Evolutionary conservation across 2,797 vertebrate species (phyloP).

Genomic region (Zalophus californianus): DNA sequence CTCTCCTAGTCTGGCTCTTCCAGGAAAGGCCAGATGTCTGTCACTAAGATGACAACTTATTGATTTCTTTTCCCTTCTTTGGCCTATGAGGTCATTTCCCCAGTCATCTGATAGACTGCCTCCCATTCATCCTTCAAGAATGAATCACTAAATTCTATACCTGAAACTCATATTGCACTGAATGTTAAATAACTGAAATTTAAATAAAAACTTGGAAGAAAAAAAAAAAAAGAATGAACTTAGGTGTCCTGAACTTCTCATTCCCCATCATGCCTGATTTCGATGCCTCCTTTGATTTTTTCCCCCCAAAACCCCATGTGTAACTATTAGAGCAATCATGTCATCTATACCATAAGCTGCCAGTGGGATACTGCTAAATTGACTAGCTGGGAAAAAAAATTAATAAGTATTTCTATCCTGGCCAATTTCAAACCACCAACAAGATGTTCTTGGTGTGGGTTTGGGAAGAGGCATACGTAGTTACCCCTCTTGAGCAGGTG

Average conservation of each 20-base stretch:
- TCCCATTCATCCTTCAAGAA: not conserved
- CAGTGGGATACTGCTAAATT: not conserved
- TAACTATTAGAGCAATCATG: not conserved
- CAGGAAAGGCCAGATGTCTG: not conserved
- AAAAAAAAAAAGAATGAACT: not conserved
- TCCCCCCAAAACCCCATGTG: not conserved
- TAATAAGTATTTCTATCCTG: not conserved
- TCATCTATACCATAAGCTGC: not conserved
- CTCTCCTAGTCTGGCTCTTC: not conserved
- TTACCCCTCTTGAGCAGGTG: not conserved
- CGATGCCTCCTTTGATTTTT: not conserved
- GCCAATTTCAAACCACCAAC: not conserved
- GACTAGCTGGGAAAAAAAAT: not conserved
- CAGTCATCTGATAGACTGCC: not conserved
- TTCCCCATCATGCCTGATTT: not conserved
- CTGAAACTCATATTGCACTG: not conserved
- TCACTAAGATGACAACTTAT: not conserved
- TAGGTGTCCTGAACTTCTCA: not conserved
- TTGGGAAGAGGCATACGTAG: not conserved
- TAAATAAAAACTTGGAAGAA: not conserved
- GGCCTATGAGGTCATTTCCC: not conserved
- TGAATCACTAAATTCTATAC: not conserved
- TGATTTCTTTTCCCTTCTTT: not conserved
- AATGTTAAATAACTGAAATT: not conserved
- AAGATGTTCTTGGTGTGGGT: not conserved